A percentile compares a stretch with the other conserved stretches of the same genome.
Conservation (phyloP, 2,113 vertebrate genomes). For the Microtus montanus region DNA sequence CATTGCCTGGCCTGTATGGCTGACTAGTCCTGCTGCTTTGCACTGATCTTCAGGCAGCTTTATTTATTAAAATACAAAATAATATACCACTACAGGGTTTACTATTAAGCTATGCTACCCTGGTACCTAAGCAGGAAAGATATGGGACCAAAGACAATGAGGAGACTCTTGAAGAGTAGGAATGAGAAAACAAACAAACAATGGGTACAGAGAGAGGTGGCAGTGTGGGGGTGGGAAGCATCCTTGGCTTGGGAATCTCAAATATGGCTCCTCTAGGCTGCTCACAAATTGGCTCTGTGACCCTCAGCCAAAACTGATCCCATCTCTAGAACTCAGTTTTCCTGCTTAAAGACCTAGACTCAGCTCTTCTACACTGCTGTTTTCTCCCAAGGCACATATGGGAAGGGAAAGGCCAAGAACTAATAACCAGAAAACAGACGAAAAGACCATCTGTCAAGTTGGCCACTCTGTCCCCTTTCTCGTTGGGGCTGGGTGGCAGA, state of each 20-base stretch:
- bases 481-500: too few species aligned
- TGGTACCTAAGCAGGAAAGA: neutral
- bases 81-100: too few species aligned
- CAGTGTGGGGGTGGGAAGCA: neutral
- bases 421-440: neutral
- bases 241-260: neutral
- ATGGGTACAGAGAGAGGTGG: accelerated
- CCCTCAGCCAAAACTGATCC: neutral
- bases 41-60: too few species aligned
- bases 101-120: neutral
- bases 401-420: too few species aligned
- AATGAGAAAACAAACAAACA: neutral
- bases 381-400: neutral
- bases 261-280: neutral
- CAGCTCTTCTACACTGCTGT: neutral
- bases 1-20: too few species aligned
- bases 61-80: too few species aligned
- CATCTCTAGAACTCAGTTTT: neutral
- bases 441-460: too few species aligned
- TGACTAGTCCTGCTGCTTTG: too few species aligned
- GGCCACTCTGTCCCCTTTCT: neutral
- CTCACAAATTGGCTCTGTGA: neutral
- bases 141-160: too few species aligned
- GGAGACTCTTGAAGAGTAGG: neutral
- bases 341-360: neutral